These are phyloP conservation scores for Allacma fusca DNA, from an alignment of 2,888 invertebrate genomes.

Conservation along the genomic window DNA sequence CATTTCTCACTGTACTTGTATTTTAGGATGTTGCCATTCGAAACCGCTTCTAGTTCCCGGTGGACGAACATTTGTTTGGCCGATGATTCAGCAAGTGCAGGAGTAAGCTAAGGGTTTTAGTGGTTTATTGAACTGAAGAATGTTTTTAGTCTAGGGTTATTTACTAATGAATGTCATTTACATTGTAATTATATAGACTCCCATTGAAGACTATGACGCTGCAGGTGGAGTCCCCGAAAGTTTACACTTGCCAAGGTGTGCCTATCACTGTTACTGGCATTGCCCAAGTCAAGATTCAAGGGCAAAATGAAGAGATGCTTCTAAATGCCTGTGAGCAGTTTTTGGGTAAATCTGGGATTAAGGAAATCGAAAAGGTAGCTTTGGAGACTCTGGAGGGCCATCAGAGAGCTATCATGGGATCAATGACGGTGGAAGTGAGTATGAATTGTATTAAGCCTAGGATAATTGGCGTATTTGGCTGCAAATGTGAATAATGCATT, in stretches of 20 bases:
- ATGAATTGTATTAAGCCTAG: too few relatives aligned
- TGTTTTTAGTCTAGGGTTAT: too few relatives aligned
- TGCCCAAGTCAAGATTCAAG: slow-evolving; percentile 92
- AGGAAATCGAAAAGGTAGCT: slow-evolving; percentile 77
- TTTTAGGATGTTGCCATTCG: slow-evolving; percentile 90
- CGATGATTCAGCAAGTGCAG: slow-evolving; percentile 73
- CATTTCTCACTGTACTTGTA: too few relatives aligned
- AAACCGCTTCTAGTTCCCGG: slow-evolving; percentile 94
- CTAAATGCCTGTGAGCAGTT: slow-evolving; percentile 93
- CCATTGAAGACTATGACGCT: slow-evolving; percentile 97
- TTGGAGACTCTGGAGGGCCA: slow-evolving; percentile 92
- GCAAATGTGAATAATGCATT: too few relatives aligned
- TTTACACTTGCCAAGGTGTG: slow-evolving; percentile 86
- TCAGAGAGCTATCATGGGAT: slow-evolving; percentile 94
- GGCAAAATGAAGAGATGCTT: slow-evolving; percentile 88
- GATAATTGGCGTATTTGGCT: too few relatives aligned
- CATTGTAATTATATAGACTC: slow-evolving; percentile 78
- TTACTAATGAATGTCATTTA: too few relatives aligned
- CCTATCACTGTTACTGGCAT: slow-evolving; percentile 97
- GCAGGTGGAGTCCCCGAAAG: slow-evolving; percentile 93
- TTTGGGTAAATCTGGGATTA: slow-evolving; percentile 73
- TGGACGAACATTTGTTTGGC: slow-evolving; percentile 97
- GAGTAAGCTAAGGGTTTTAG: too few relatives aligned
- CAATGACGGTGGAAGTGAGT: slow-evolving; percentile 87
- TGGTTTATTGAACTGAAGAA: too few relatives aligned